Conservation (phyloP, 1,140 invertebrate species). For the Meloidogyne hapla region DNA sequence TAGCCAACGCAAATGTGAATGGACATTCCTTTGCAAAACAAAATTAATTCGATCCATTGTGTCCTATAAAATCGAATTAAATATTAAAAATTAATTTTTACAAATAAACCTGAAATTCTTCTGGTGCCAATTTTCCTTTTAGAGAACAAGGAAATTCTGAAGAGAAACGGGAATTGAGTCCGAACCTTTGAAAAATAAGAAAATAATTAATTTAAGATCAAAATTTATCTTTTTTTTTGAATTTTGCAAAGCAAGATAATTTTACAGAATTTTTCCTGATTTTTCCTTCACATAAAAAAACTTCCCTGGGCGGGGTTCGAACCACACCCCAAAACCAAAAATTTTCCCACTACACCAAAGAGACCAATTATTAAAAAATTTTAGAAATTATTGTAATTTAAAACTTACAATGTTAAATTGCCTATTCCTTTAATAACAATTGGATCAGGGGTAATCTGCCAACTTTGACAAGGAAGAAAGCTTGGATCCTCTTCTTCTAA, state of each 20-base stretch:
- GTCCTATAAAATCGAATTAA: conserved; percentile 30
- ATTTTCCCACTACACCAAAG: too few relatives aligned
- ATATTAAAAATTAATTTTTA: conserved; percentile 37
- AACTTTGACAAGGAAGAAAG: conserved; percentile 33
- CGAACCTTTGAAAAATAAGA: conserved; percentile 54
- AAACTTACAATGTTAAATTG: conserved; percentile 58
- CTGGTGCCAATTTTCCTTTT: conserved; percentile 60
- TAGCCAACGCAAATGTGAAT: conserved; percentile 52
- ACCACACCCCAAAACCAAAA: too few relatives aligned
- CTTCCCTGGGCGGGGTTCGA: too few relatives aligned
- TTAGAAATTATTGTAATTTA: too few relatives aligned
- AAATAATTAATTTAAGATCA: conserved; percentile 6
- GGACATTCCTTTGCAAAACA: conserved; percentile 55
- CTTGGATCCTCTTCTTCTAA: conserved; percentile 57
- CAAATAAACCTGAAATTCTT: conserved; percentile 49
- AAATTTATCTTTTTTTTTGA: too few relatives aligned
- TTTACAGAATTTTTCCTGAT: too few relatives aligned
- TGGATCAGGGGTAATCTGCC: conserved; percentile 37
- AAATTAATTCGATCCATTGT: conserved; percentile 56
- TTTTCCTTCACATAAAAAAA: too few relatives aligned
- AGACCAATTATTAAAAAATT: too few relatives aligned
- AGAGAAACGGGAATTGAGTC: conserved; percentile 62
- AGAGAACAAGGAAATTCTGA: conserved; percentile 58
- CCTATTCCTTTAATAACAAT: conserved; percentile 59
- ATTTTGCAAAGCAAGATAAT: too few relatives aligned